Conservation (phyloP, 2,888 invertebrate species). For the Philereme transversata region DNA sequence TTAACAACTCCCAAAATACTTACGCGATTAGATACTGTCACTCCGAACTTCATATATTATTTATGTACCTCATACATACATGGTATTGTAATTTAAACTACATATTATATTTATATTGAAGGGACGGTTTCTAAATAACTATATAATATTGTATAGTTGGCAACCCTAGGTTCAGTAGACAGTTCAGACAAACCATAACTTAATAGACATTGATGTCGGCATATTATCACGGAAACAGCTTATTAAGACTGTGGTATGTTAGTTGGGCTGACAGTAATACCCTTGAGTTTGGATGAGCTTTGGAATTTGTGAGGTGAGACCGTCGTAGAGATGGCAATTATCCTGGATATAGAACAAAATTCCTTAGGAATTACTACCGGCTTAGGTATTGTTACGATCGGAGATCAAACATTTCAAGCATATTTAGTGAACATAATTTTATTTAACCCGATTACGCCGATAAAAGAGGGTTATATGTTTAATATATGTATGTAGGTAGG, state of each 20-base stretch:
- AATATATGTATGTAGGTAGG: too few relatives aligned
- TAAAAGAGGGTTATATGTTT: too few relatives aligned
- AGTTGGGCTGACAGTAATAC: slow-evolving; percentile 26
- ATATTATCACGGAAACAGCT: slow-evolving; percentile 34
- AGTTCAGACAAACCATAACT: slow-evolving; percentile 12
- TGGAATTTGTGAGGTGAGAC: slow-evolving; percentile 28
- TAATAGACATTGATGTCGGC: slow-evolving; percentile 26
- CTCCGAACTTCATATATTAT: slow-evolving; percentile 22
- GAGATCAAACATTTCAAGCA: background rate
- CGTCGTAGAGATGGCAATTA: slow-evolving; percentile 30
- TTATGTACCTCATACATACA: slow-evolving; percentile 26
- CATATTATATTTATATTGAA: too few relatives aligned
- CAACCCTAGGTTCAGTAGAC: background rate
- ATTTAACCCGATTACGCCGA: too few relatives aligned
- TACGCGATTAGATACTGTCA: slow-evolving; percentile 27
- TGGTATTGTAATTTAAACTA: too few relatives aligned
- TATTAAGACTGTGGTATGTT: slow-evolving; percentile 15
- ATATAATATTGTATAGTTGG: too few relatives aligned
- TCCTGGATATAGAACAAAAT: slow-evolving; percentile 22
- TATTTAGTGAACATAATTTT: too few relatives aligned
- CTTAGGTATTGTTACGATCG: background rate
- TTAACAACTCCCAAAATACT: slow-evolving; percentile 33
- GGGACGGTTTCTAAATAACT: too few relatives aligned
- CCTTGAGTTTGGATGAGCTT: slow-evolving; percentile 23
- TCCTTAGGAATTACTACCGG: slow-evolving; percentile 21